These are phyloP conservation scores for Hemibagrus guttatus DNA, from an alignment of 2,797 vertebrate species.

Conservation along the genomic window DNA sequence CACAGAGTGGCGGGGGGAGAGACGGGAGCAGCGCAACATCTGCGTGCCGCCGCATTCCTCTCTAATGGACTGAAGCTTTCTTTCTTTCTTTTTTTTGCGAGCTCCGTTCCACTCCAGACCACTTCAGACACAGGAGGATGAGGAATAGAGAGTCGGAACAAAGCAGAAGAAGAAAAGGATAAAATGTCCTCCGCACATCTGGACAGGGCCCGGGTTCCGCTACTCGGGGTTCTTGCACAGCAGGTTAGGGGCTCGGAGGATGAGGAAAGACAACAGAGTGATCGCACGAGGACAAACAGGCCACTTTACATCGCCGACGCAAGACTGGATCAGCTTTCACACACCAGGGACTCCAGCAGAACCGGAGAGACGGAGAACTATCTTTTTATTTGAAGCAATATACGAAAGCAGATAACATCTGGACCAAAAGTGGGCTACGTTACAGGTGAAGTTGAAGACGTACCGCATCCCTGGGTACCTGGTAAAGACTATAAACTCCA, in stretches of 20 bases:
- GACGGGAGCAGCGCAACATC: slow-evolving; percentile 73
- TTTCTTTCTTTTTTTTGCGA: not conserved
- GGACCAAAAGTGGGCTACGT: not conserved
- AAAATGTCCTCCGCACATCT: slow-evolving; percentile 72
- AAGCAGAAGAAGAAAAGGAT: slow-evolving; percentile 34
- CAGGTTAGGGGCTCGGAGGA: slow-evolving; percentile 58
- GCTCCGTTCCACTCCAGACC: slow-evolving; percentile 42
- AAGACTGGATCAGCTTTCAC: not conserved
- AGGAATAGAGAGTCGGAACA: slow-evolving; percentile 7
- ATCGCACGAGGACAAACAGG: slow-evolving; percentile 38
- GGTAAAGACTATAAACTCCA: not conserved
- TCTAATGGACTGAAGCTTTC: slow-evolving; percentile 71
- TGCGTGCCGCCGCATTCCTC: slow-evolving; percentile 70
- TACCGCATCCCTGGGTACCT: not conserved
- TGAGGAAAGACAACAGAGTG: slow-evolving; percentile 30
- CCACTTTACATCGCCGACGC: slow-evolving; percentile 12
- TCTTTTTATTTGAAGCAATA: not conserved
- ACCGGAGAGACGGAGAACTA: not conserved
- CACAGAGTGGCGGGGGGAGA: slow-evolving; percentile 63
- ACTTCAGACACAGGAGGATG: slow-evolving; percentile 53
- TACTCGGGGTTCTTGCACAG: slow-evolving; percentile 67
- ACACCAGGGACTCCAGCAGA: slow-evolving; percentile 4
- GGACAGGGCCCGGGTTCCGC: slow-evolving; percentile 66
- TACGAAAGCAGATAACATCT: not conserved
- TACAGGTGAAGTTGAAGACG: not conserved